These are phyloP conservation scores for Pseudopipra pipra DNA, from an alignment of 2,113 vertebrate genomes.

Conservation along the genomic window DNA sequence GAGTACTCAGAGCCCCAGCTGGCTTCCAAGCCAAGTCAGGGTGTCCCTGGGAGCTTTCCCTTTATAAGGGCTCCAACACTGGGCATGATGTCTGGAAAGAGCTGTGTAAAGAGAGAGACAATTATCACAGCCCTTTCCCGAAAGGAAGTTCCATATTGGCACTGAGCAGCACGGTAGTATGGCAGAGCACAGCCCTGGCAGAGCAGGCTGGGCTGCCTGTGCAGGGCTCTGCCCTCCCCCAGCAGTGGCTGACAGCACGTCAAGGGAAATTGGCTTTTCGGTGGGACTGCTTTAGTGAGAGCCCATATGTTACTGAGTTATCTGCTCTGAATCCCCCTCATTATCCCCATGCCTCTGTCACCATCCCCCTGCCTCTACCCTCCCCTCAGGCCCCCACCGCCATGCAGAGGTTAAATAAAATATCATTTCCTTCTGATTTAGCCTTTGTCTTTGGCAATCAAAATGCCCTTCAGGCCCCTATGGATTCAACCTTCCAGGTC, in stretches of 20 bases:
- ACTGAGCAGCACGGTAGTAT: neutral
- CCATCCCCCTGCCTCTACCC: neutral
- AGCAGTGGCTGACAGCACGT: neutral
- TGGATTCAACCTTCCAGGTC: slow-evolving; percentile 64
- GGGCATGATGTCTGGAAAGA: slow-evolving; percentile 5
- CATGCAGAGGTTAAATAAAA: slow-evolving; percentile 68
- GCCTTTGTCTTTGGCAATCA: slow-evolving; percentile 67
- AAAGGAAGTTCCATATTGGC: slow-evolving; percentile 16
- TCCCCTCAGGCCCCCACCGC: neutral
- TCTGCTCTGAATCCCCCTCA: slow-evolving; percentile 32
- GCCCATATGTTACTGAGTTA: slow-evolving; percentile 61
- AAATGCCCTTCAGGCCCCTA: slow-evolving; percentile 55
- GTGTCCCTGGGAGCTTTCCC: neutral
- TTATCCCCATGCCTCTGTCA: slow-evolving; percentile 25
- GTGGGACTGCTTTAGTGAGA: slow-evolving; percentile 16
- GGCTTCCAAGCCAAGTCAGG: neutral
- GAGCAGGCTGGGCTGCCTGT: neutral
- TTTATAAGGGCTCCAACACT: neutral
- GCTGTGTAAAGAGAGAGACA: neutral
- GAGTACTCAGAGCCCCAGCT: neutral
- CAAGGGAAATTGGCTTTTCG: neutral
- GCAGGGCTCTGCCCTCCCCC: neutral
- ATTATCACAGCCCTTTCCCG: neutral
- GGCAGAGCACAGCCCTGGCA: neutral
- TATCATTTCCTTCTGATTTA: slow-evolving; percentile 70